phyloP scores from a whole-genome alignment of 1,140 invertebrate genomes.

The Zaprionus africanus region DNA sequence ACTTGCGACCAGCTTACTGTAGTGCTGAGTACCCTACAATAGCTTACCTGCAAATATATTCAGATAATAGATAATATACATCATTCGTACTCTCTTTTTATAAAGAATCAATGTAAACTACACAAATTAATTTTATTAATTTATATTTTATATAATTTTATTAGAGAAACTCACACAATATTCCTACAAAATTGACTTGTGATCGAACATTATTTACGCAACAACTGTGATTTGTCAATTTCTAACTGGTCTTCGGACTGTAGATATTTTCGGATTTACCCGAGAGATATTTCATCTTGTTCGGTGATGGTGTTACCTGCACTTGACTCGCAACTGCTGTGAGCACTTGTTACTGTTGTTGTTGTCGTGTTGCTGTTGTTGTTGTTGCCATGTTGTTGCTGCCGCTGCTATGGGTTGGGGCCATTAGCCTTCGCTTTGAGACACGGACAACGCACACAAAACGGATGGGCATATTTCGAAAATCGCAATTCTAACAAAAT shows the following conservation, averaged over 20 bases:
- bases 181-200: background rate
- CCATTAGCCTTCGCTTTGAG: constrained; percentile 71
- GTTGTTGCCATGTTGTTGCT: constrained; percentile 18
- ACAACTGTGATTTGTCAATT: constrained; percentile 2
- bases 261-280: constrained; percentile 37
- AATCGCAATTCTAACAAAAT: constrained; percentile 81
- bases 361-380: constrained; percentile 41
- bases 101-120: too few relatives aligned
- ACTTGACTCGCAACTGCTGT: constrained; percentile 72
- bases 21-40: constrained; percentile 38
- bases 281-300: constrained; percentile 14
- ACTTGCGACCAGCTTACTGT: constrained; percentile 27
- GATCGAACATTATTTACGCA: background rate
- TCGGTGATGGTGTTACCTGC: constrained; percentile 52
- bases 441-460: constrained; percentile 37
- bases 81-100: too few relatives aligned
- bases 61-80: too few relatives aligned
- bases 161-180: background rate
- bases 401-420: constrained; percentile 34
- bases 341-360: constrained; percentile 40
- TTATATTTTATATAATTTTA: too few relatives aligned
- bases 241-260: constrained; percentile 16
- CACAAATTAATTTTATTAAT: background rate
- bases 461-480: constrained; percentile 48
- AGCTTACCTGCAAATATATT: background rate